These are phyloP conservation scores for Peromyscus polionotus DNA, from an alignment of 2,113 vertebrate species.

Conservation along the genomic window DNA sequence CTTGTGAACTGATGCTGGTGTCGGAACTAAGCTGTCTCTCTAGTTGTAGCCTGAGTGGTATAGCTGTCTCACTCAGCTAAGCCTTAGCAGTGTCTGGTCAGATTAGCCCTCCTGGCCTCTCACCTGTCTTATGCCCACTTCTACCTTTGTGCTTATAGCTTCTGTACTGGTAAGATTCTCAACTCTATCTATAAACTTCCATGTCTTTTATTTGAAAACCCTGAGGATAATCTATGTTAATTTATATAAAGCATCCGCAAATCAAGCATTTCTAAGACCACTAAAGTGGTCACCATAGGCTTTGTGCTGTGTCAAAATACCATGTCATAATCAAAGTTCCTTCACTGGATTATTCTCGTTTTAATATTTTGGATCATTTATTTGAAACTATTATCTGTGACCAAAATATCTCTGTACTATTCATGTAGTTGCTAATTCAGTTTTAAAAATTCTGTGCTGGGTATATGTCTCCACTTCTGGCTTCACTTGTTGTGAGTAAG, in stretches of 20 bases:
- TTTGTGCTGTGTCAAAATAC: background rate
- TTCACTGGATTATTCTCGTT: background rate
- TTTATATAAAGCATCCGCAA: background rate
- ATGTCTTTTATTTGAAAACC: constrained; percentile 11
- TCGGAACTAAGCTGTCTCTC: background rate
- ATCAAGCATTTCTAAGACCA: background rate
- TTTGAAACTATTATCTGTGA: background rate
- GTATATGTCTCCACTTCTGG: background rate
- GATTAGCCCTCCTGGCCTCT: background rate
- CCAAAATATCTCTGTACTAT: background rate
- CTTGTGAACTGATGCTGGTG: background rate
- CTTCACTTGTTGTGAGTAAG: background rate
- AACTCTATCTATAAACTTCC: background rate
- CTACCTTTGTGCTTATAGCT: background rate
- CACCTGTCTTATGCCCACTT: background rate
- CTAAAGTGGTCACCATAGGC: background rate
- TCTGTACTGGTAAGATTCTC: background rate
- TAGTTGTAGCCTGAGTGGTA: rapidly evolving
- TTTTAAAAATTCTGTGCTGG: background rate
- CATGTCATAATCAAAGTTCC: background rate
- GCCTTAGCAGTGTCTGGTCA: background rate
- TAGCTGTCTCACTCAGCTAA: background rate
- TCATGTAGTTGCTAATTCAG: background rate
- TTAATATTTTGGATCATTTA: constrained; percentile 23
- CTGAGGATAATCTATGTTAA: background rate